These are phyloP conservation scores for Variabilichromis moorii DNA, from an alignment of 2,113 vertebrate species.

Conservation along the genomic window DNA sequence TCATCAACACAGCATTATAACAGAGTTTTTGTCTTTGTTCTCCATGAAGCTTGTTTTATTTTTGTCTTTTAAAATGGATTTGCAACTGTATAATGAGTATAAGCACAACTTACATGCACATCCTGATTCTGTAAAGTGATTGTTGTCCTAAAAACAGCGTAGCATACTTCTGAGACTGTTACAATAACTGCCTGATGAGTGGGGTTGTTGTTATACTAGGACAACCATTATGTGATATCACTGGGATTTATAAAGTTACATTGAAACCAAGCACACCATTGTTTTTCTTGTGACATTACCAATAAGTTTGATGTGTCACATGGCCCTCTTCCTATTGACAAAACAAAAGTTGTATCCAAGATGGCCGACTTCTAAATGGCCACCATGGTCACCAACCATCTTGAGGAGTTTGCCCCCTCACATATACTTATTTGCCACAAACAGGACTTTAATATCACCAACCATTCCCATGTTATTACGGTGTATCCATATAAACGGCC, in stretches of 20 bases:
- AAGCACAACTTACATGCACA: background rate
- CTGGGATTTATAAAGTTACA: background rate
- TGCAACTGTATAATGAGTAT: background rate
- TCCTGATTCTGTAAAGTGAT: background rate
- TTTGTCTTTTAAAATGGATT: background rate
- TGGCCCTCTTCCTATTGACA: background rate
- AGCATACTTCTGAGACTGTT: background rate
- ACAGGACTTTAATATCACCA: background rate
- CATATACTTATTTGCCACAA: background rate
- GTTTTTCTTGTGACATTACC: background rate
- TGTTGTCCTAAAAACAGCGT: background rate
- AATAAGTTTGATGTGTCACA: background rate
- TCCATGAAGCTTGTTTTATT: background rate
- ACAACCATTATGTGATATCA: background rate
- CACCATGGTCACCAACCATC: background rate
- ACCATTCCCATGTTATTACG: fast-evolving
- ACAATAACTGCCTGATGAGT: background rate
- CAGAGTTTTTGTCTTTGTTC: background rate
- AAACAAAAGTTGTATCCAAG: background rate
- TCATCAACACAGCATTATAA: background rate
- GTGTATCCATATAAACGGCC: fast-evolving
- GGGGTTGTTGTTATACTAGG: background rate
- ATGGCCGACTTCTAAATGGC: background rate
- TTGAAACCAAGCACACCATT: fast-evolving
- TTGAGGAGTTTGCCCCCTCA: fast-evolving